Percentiles rank a stretch among this genome's conserved stretches.
Evolutionary conservation across 2,888 invertebrate genomes (phyloP).

Genomic region (Altica lythri): DNA sequence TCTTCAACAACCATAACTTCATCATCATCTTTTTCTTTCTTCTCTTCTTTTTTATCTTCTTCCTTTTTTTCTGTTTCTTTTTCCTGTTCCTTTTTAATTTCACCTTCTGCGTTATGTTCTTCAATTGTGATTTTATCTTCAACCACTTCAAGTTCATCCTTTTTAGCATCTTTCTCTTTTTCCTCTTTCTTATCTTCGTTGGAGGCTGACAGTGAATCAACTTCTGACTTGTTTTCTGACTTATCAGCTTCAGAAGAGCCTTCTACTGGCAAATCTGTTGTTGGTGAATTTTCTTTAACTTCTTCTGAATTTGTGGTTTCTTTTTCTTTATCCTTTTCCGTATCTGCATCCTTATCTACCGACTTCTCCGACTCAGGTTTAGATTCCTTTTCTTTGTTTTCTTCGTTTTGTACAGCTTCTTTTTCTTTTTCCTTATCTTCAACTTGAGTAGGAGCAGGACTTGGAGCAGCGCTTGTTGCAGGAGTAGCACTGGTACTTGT

Average conservation of each 20-base stretch:
- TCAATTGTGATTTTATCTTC: slow-evolving; percentile 52
- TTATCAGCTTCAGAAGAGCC: slow-evolving; percentile 54
- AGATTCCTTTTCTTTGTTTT: slow-evolving; percentile 37
- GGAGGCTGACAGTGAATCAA: slow-evolving; percentile 36
- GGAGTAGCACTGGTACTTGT: slow-evolving; percentile 68
- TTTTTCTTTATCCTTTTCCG: slow-evolving; percentile 45
- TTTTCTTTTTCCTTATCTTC: slow-evolving; percentile 49
- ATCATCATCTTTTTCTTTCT: slow-evolving; percentile 60
- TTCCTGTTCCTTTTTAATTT: slow-evolving; percentile 55
- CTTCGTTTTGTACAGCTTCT: slow-evolving; percentile 43
- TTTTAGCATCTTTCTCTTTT: slow-evolving; percentile 27
- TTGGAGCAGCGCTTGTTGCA: slow-evolving; percentile 73
- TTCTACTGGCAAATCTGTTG: slow-evolving; percentile 22
- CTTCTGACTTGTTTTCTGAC: slow-evolving; percentile 51
- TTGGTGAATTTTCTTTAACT: slow-evolving; percentile 13
- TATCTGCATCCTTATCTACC: slow-evolving; percentile 2
- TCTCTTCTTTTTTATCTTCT: slow-evolving; percentile 57
- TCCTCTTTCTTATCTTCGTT: slow-evolving; percentile 23
- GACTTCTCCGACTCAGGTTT: slow-evolving; percentile 26
- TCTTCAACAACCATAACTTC: slow-evolving; percentile 71
- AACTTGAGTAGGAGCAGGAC: slow-evolving; percentile 68
- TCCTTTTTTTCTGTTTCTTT: slow-evolving; percentile 54
- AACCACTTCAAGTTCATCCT: slow-evolving; percentile 38
- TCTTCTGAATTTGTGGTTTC: slow-evolving; percentile 32
- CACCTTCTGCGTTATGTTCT: slow-evolving; percentile 53